A percentile compares a stretch with the other conserved stretches of the same genome.
Conservation (phyloP, 2,797 vertebrate species). For the Anolis apletophallus region DNA sequence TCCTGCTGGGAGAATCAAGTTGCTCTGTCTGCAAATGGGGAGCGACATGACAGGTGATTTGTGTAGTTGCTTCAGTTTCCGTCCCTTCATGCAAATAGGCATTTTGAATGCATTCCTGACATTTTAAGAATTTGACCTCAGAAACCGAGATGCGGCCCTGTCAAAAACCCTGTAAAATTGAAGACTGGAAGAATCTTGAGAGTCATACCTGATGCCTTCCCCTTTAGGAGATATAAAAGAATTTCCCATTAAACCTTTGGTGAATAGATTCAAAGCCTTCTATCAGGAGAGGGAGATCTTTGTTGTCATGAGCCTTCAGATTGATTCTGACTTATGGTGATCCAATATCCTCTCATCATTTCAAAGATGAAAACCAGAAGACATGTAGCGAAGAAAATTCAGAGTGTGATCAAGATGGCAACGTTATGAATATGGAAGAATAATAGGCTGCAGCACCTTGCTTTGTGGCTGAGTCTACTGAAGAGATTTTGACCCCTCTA, state of each 20-base stretch:
- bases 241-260: neutral
- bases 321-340: no score
- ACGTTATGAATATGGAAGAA: no score
- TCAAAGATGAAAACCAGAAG: no score
- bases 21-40: accelerated
- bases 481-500: no score
- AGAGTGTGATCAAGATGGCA: no score
- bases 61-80: slow-evolving; percentile 28
- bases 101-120: slow-evolving; percentile 35
- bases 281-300: neutral
- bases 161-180: neutral
- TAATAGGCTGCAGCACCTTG: no score
- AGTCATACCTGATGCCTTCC: neutral
- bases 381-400: no score
- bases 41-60: slow-evolving; percentile 15
- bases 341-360: no score
- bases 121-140: slow-evolving; percentile 37
- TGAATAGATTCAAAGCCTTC: neutral
- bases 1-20: slow-evolving; percentile 11
- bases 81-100: slow-evolving; percentile 21
- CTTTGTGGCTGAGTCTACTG: no score
- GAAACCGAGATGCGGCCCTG: neutral
- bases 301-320: no score
- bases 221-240: neutral
- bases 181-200: neutral